Evolutionary conservation across 2,113 vertebrate species (phyloP).

Genomic region (Clarias magur): DNA sequence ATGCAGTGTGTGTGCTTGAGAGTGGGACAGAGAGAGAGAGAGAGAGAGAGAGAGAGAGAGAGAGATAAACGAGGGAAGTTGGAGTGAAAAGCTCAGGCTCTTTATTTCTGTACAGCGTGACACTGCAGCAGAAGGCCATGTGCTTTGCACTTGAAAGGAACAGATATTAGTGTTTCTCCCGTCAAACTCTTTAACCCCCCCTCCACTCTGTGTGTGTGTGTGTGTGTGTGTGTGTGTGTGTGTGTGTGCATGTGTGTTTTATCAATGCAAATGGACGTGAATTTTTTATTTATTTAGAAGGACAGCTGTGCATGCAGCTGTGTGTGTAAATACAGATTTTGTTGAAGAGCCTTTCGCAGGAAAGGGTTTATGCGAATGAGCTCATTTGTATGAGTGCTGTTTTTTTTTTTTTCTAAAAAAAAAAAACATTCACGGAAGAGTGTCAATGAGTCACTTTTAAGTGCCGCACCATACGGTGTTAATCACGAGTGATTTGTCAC

Average conservation of each 20-base stretch:
- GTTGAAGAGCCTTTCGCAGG: background rate
- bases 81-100: background rate
- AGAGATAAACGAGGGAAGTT: background rate
- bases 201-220: background rate
- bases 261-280: no score
- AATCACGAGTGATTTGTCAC: conserved; percentile 46
- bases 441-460: conserved; percentile 29
- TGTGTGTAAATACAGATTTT: background rate
- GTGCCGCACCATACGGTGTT: conserved; percentile 5
- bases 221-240: conserved; percentile 5
- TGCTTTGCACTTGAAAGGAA: background rate
- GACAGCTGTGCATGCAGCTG: conserved; percentile 14
- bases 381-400: background rate
- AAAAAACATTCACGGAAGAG: background rate
- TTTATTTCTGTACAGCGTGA: background rate
- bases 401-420: background rate
- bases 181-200: background rate
- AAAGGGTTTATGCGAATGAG: background rate
- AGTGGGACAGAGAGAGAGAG: no score
- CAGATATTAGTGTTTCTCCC: background rate
- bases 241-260: background rate
- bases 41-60: no score
- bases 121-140: background rate
- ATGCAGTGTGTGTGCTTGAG: background rate
- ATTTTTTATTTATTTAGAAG: no score